These are phyloP conservation scores for Hypomecis punctinalis DNA, from an alignment of 2,888 invertebrate species.

Conservation along the genomic window DNA sequence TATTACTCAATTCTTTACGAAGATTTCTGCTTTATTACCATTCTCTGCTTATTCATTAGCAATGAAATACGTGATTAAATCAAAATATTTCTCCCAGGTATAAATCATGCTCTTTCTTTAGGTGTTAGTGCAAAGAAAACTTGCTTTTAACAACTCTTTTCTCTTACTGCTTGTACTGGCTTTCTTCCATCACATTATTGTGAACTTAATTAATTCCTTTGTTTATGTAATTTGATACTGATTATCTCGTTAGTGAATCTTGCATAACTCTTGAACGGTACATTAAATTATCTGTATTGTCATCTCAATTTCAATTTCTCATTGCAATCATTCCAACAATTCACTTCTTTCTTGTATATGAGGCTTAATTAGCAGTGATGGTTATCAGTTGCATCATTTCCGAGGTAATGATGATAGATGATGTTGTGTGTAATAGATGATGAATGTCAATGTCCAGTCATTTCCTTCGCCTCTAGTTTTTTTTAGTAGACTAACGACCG, in stretches of 20 bases:
- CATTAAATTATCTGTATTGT: constrained; percentile 23
- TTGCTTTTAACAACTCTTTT: background rate
- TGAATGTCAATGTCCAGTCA: constrained; percentile 38
- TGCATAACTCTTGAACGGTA: constrained; percentile 12
- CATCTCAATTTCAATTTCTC: constrained; percentile 32
- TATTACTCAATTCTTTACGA: constrained; percentile 40
- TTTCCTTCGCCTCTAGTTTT: constrained; percentile 49
- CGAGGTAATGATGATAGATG: constrained; percentile 6
- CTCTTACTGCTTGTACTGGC: background rate
- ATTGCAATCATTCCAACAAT: constrained; percentile 17
- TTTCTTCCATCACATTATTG: background rate
- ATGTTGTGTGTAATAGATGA: constrained; percentile 16
- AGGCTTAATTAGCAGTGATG: constrained; percentile 18
- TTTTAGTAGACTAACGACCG: constrained; percentile 45
- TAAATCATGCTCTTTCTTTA: background rate
- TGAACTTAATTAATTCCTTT: background rate
- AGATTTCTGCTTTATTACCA: constrained; percentile 30
- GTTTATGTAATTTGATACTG: background rate
- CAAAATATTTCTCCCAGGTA: background rate
- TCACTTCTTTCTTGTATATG: constrained; percentile 18
- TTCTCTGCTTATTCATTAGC: constrained; percentile 15
- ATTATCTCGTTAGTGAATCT: constrained; percentile 10
- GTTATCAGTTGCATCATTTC: constrained; percentile 19
- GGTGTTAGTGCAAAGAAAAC: too few species aligned
- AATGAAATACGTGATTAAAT: too few species aligned